Base-by-base conservation (phyloP, 2,797 vertebrate species). In the Pristis pectinata region DNA sequence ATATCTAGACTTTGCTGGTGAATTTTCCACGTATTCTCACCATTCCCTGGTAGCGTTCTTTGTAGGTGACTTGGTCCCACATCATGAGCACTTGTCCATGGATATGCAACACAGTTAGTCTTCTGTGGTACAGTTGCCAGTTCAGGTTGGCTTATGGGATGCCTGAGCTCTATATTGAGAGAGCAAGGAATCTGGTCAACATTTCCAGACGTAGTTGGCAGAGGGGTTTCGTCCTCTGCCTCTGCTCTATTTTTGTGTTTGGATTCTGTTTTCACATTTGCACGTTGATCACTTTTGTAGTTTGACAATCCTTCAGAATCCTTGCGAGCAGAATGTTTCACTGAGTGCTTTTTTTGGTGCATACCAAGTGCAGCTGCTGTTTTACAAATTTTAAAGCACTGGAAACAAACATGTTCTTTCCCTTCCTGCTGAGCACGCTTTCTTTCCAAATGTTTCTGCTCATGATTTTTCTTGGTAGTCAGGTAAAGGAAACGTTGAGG, bases 401-500 rank as follows among this genome's bases (percentile, higher is more conserved):
- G 97, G 95, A 98, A 97, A 95, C 97, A 98, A 95, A 96, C 97
- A 0, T 97, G 98, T 79, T 97, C 98, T 95, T 98, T 98, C n/a
- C 97, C 97, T 4, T 96, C 95, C 15, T 97, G 97, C 94, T 98
- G 70, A 76, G 44, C 41, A 6, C 70, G 67, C 34, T 94, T 94
- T 53, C 5, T 96, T 87, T 97, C 97, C 67, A 98, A 94, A 76
- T 99, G 99, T 95, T 98, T 99, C 96, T 98, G 98, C 96, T 99
- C 99, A 0, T 99, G 99, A 96, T 99, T 99, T 95, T 97, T 98
- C 97, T 99, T 99, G 53, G 99, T 99, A 95, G 98, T 98, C 61
- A 99, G 98, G 95, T 99, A 99, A 91, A 99, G 97, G 96, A 99
- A 99, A 34, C 98, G 98, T 97, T 99, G 98, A 4, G 99, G 98